Percentiles rank a stretch among this genome's conserved stretches.
These are phyloP conservation scores for Erannis defoliaria DNA, from an alignment of 2,888 invertebrate genomes.

Conservation along the genomic window DNA sequence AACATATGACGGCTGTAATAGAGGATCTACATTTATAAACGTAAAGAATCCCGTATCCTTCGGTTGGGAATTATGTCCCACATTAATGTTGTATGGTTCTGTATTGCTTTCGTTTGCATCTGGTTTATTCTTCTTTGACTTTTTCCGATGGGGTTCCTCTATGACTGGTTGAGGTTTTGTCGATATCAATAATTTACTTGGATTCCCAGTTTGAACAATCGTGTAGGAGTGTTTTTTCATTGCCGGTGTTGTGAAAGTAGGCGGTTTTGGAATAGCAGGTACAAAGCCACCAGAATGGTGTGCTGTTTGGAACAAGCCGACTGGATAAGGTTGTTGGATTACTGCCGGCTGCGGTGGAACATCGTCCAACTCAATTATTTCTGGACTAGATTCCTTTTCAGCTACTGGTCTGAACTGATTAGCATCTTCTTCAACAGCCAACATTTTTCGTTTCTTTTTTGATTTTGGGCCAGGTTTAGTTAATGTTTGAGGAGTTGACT, in stretches of 20 bases:
- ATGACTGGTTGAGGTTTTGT: constrained; percentile 63
- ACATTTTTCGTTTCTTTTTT: constrained; percentile 4
- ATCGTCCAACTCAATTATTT: constrained; percentile 55
- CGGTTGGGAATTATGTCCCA: constrained; percentile 62
- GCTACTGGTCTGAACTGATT: constrained; percentile 37
- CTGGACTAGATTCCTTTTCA: constrained; percentile 38
- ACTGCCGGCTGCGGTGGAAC: constrained; percentile 26
- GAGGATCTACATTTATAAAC: constrained; percentile 80
- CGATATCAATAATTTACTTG: constrained; percentile 80
- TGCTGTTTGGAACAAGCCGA: constrained; percentile 74
- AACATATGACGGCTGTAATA: constrained; percentile 76
- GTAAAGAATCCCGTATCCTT: constrained; percentile 74
- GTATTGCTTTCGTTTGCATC: constrained; percentile 40
- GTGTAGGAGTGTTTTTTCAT: constrained; percentile 81
- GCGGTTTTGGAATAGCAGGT: constrained; percentile 43
- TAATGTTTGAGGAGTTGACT: background rate
- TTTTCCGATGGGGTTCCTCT: constrained; percentile 63
- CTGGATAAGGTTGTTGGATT: constrained; percentile 70
- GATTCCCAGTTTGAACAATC: constrained; percentile 77
- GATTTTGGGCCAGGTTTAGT: constrained; percentile 5
- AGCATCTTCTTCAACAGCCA: background rate
- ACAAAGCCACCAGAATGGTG: constrained; percentile 52
- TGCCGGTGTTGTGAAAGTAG: constrained; percentile 69
- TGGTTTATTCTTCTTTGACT: constrained; percentile 56
- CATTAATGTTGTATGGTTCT: constrained; percentile 63